Percentiles rank a stretch among this genome's conserved stretches.
Conservation (phyloP, 2,113 vertebrate genomes). For the Donacobius atricapilla region DNA sequence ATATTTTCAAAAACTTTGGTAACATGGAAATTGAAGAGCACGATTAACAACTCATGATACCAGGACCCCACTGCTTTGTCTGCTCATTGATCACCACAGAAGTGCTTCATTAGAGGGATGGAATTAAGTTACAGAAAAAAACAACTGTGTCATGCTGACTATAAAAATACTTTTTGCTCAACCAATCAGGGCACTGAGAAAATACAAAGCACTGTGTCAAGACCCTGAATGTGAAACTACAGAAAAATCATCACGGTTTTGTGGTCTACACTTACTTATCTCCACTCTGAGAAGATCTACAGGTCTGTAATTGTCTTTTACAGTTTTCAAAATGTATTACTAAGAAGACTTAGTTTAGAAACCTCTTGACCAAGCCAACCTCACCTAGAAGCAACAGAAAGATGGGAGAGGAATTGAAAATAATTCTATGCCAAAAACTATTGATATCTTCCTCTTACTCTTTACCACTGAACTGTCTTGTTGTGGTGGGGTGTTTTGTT, state of each 20-base stretch:
- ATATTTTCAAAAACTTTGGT: neutral
- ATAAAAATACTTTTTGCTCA: neutral
- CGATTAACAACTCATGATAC: neutral
- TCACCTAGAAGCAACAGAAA: neutral
- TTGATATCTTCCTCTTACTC: neutral
- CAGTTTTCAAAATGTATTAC: neutral
- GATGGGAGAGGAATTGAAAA: neutral
- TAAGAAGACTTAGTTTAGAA: neutral
- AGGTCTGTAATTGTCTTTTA: neutral
- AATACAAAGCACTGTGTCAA: neutral
- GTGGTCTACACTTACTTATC: neutral
- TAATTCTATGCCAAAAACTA: neutral
- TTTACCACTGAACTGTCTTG: neutral
- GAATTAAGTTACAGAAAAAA: neutral
- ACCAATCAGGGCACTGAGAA: neutral
- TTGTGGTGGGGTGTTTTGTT: neutral
- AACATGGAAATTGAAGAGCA: neutral
- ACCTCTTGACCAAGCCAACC: neutral
- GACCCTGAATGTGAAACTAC: neutral
- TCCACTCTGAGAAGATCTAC: neutral
- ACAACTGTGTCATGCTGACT: neutral
- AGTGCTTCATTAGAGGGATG: neutral
- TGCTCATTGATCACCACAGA: fast-evolving
- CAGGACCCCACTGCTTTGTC: neutral
- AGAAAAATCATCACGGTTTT: neutral